Evolutionary conservation across 2,888 invertebrate genomes (phyloP).

Genomic region (Polia nebulosa): DNA sequence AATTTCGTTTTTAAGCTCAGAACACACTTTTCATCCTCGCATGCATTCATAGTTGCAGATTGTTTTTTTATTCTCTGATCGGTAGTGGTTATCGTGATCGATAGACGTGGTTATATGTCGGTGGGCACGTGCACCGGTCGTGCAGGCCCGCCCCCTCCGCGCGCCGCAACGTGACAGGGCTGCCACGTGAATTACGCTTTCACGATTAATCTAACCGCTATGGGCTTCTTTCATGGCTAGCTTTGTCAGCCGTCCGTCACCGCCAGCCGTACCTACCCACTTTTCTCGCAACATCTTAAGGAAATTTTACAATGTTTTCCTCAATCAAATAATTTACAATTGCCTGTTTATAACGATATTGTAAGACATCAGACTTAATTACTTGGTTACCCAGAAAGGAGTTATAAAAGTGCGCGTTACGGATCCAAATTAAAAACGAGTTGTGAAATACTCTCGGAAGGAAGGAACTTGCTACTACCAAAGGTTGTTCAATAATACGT

Average conservation of each 20-base stretch:
- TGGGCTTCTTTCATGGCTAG: constrained; percentile 66
- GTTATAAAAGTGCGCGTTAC: not conserved
- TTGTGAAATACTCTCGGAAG: not conserved
- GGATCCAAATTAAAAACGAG: constrained; percentile 4
- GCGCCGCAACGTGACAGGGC: constrained; percentile 70
- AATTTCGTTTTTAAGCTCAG: not conserved
- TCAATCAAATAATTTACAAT: constrained; percentile 45
- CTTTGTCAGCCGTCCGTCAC: constrained; percentile 58
- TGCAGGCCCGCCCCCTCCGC: constrained; percentile 60
- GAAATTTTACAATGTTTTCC: constrained; percentile 51
- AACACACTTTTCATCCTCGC: not conserved
- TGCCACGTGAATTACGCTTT: constrained; percentile 71
- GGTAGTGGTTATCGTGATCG: constrained; percentile 63
- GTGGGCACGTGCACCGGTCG: constrained; percentile 74
- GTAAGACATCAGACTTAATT: constrained; percentile 50
- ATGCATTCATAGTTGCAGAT: constrained; percentile 41
- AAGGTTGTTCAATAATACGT: too few species aligned
- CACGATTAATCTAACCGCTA: constrained; percentile 66
- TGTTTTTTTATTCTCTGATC: constrained; percentile 48
- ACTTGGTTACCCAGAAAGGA: constrained; percentile 24
- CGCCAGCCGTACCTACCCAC: constrained; percentile 41
- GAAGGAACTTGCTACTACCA: not conserved
- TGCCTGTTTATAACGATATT: constrained; percentile 46
- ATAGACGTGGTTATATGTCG: constrained; percentile 57
- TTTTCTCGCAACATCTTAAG: constrained; percentile 46